A percentile compares a stretch with the other conserved stretches of the same genome.
phyloP scores from a whole-genome alignment of 2,797 vertebrate species.

The Apodemus agrarius region DNA sequence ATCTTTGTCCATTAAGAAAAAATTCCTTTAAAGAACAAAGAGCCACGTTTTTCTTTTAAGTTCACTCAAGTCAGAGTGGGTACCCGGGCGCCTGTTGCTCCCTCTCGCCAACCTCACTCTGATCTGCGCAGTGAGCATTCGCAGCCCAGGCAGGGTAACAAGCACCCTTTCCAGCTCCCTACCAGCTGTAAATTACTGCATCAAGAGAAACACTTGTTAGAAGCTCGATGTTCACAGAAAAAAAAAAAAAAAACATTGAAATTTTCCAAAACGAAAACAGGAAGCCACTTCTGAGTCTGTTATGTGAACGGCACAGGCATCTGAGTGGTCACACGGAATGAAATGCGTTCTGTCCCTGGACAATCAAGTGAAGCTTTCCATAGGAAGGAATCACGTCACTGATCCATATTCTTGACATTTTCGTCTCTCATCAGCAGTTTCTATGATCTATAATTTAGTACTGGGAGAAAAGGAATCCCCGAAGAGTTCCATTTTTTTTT shows the following conservation, averaged over 20 bases:
- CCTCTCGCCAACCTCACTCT: neutral
- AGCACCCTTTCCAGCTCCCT: conserved; percentile 25
- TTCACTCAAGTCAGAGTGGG: conserved; percentile 49
- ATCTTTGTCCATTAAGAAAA: conserved; percentile 66
- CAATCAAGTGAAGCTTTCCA: neutral
- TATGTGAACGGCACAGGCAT: conserved; percentile 23
- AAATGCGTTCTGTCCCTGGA: neutral
- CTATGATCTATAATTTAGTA: conserved; percentile 42
- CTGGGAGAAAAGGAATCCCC: neutral
- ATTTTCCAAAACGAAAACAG: conserved; percentile 68
- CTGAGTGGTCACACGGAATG: neutral
- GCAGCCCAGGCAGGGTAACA: neutral
- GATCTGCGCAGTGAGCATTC: conserved; percentile 19
- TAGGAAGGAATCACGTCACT: neutral
- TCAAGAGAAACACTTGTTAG: conserved; percentile 69
- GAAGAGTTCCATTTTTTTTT: conserved; percentile 46
- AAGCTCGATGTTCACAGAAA: conserved; percentile 65
- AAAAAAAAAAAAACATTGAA: conserved; percentile 49
- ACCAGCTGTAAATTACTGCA: conserved; percentile 70
- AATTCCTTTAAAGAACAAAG: conserved; percentile 64
- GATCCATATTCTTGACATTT: conserved; percentile 41
- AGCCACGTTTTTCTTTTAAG: conserved; percentile 52
- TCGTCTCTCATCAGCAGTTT: conserved; percentile 14
- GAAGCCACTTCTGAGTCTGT: conserved; percentile 45
- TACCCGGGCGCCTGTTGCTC: neutral